Evolutionary conservation across 2,797 vertebrate species (phyloP).

Genomic region (Phoxinus dragarum): DNA sequence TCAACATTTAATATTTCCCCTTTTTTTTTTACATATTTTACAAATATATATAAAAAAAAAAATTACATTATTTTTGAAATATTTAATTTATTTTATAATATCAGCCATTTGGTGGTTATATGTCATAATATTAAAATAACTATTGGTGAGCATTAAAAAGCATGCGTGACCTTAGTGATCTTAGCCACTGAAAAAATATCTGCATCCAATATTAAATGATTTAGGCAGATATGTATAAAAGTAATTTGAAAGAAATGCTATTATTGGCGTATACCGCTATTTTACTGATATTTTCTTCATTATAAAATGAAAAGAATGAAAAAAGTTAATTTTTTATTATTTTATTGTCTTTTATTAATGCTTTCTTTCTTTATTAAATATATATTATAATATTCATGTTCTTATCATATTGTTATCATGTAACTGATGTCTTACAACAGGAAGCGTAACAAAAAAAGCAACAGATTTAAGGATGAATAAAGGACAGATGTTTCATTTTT

Average conservation of each 20-base stretch:
- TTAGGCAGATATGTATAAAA: background rate
- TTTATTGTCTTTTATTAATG: background rate
- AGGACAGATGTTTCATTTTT: background rate
- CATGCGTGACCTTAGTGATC: background rate
- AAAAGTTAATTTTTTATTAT: rapidly evolving
- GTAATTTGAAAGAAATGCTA: background rate
- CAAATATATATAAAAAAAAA: too few relatives aligned
- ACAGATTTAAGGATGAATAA: background rate
- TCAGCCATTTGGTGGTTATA: background rate
- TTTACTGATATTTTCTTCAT: background rate
- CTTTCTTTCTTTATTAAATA: background rate
- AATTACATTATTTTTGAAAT: background rate
- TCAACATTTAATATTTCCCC: background rate
- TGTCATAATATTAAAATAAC: background rate
- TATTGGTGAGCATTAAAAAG: background rate
- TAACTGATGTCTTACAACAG: background rate
- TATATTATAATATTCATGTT: background rate
- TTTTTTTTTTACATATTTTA: background rate
- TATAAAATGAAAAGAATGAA: background rate
- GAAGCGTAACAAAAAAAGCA: background rate
- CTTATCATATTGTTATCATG: background rate
- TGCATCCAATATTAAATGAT: background rate
- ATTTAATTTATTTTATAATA: background rate
- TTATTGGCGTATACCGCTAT: background rate
- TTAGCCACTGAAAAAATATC: background rate